Evolutionary conservation across 2,113 vertebrate species (phyloP), one percentile per base, ranked within the genome.

Genomic region (Podiceps cristatus): DNA sequence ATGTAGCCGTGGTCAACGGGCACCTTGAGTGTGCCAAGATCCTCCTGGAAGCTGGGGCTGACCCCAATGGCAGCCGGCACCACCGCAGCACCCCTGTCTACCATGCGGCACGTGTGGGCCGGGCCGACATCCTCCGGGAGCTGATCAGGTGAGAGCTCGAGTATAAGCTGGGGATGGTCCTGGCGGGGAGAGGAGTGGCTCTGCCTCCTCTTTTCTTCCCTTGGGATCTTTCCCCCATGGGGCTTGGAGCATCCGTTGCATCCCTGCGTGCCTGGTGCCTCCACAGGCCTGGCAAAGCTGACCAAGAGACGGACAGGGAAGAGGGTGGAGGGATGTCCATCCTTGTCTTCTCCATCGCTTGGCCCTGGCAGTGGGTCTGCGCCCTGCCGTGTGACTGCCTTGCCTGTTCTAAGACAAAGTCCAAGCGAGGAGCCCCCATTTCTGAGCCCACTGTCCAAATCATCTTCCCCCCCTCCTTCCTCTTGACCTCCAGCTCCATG

Each of bases 1-100:
- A 99, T 1, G 99, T 99, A 15, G 99, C 99, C 0, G 99, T 99
- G 88, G 99, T 99, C 75, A 99, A 99, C 0, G 99, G 99, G 42
- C 99, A 99, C 93, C 98, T 99, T 29, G 99, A 99, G 78, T 99
- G 99, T 4, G 98, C 99, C 22, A 98, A 95, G 90, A 99, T 99
- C 95, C 99, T 99, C 35, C 98, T 99, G 15, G 98, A 99, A 91
- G 99, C 99, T 0, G 99, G 99, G 0, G 99, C 99, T 1, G 98
- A 99, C 75, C 99, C 99, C 83, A 99, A 99, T 0, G 99, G 99
- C 25, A 99, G 99, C 98, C 98, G 98, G 20, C 99, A 99, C 94
- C 99, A 99, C 93, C 99, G 99, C 93, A 99, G 99, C 97, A 99
- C 99, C 1, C 99, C 99, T 0, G 98, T 99, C 28, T 99, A 99